These are phyloP conservation scores for Coreius guichenoti DNA, from an alignment of 2,797 vertebrate species.

Conservation along the genomic window DNA sequence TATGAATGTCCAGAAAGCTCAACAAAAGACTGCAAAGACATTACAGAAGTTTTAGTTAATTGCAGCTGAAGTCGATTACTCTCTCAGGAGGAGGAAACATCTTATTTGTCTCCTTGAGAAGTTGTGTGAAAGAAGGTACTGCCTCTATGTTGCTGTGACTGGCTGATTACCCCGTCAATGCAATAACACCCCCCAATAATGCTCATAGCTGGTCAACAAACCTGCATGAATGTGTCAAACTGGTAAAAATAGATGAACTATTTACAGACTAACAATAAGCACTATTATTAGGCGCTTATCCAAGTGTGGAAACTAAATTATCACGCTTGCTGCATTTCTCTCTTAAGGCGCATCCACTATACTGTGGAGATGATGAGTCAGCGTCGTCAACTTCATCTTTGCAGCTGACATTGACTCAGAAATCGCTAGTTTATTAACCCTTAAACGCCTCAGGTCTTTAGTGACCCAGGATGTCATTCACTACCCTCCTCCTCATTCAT, in stretches of 20 bases:
- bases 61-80: not conserved
- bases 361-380: too few species aligned
- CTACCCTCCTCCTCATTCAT: too few species aligned
- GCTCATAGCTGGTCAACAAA: not conserved
- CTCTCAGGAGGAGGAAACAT: not conserved
- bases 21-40: not conserved
- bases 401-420: too few species aligned
- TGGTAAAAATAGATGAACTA: not conserved
- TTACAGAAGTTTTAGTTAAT: not conserved
- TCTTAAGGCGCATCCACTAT: too few species aligned
- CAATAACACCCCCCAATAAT: slow-evolving; percentile 7
- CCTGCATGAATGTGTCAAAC: not conserved
- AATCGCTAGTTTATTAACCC: too few species aligned
- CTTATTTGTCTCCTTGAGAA: not conserved
- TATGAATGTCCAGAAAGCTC: not conserved
- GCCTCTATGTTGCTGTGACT: not conserved
- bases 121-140: not conserved
- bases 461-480: too few species aligned
- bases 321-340: too few species aligned
- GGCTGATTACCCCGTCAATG: not conserved
- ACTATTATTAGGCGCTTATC: too few species aligned
- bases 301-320: too few species aligned
- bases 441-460: too few species aligned
- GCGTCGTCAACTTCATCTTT: too few species aligned
- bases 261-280: not conserved